A percentile compares a stretch with the other conserved stretches of the same genome.
Evolutionary conservation across 2,888 invertebrate species (phyloP).

Genomic region (Netelia fuscicornis): DNA sequence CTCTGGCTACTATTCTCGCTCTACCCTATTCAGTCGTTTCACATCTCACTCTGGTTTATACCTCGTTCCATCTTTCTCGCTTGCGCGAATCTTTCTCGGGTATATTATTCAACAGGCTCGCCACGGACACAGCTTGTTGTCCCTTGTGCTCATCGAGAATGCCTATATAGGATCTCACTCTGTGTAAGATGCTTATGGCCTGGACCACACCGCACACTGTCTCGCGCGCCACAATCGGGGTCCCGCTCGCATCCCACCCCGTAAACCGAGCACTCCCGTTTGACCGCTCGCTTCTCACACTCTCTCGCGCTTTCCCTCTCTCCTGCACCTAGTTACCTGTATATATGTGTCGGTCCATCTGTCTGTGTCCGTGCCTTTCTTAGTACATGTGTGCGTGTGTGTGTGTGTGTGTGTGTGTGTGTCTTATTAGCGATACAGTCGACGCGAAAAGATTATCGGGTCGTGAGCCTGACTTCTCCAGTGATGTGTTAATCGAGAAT

Average conservation of each 20-base stretch:
- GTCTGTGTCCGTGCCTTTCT: conserved; percentile 71
- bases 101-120: conserved; percentile 56
- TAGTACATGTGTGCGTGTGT: not conserved
- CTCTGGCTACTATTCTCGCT: conserved; percentile 33
- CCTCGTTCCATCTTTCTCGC: conserved; percentile 38
- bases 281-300: conserved; percentile 13
- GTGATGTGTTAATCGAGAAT: conserved; percentile 80
- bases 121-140: conserved; percentile 34
- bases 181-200: conserved; percentile 27
- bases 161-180: not conserved
- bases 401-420: conserved; percentile 72
- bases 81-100: conserved; percentile 42
- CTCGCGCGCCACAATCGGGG: conserved; percentile 5
- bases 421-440: conserved; percentile 85
- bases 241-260: conserved; percentile 5
- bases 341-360: conserved; percentile 16
- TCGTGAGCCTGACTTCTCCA: conserved; percentile 66
- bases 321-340: conserved; percentile 44
- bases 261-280: conserved; percentile 9
- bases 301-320: conserved; percentile 45
- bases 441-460: conserved; percentile 81
- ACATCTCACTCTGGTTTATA: conserved; percentile 47
- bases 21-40: conserved; percentile 40
- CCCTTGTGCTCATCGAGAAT: conserved; percentile 44
- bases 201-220: conserved; percentile 34